A percentile compares a stretch with the other conserved stretches of the same genome.
Evolutionary conservation across 2,888 invertebrate species (phyloP).

Genomic region (Papilio elwesi): DNA sequence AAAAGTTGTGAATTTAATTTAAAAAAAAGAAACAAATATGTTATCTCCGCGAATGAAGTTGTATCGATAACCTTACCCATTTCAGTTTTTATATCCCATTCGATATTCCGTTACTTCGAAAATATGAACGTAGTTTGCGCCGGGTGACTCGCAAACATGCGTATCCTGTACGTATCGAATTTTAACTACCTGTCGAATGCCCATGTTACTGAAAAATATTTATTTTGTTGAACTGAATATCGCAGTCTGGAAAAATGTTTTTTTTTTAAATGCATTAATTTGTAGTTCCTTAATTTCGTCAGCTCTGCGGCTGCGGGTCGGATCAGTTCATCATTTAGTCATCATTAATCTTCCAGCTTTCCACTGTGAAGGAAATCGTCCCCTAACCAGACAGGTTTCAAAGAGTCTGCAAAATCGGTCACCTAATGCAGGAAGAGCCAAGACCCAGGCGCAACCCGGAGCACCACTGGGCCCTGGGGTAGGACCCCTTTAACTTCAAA

Average conservation of each 20-base stretch:
- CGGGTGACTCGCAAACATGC: neutral
- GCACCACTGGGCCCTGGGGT: too few species aligned
- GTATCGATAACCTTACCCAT: neutral
- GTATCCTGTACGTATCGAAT: neutral
- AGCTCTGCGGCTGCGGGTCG: too few species aligned
- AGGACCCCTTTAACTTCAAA: too few species aligned
- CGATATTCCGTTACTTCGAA: neutral
- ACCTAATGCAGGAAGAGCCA: too few species aligned
- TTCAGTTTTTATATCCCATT: neutral
- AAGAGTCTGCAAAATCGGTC: too few species aligned
- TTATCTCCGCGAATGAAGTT: neutral
- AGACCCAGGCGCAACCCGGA: too few species aligned
- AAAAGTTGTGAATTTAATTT: neutral
- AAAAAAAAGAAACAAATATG: neutral
- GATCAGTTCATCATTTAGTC: too few species aligned
- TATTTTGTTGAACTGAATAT: neutral
- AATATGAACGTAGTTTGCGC: neutral
- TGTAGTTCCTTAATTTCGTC: too few species aligned
- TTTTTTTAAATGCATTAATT: too few species aligned
- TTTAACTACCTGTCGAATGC: constrained; percentile 22
- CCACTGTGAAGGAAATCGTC: too few species aligned
- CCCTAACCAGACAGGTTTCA: too few species aligned
- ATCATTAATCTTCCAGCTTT: too few species aligned
- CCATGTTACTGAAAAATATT: constrained; percentile 20
- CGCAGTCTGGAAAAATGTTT: neutral